Evolutionary conservation across 2,888 invertebrate species (phyloP), one percentile per base, ranked within the genome.

Genomic region (Polietes domitor): DNA sequence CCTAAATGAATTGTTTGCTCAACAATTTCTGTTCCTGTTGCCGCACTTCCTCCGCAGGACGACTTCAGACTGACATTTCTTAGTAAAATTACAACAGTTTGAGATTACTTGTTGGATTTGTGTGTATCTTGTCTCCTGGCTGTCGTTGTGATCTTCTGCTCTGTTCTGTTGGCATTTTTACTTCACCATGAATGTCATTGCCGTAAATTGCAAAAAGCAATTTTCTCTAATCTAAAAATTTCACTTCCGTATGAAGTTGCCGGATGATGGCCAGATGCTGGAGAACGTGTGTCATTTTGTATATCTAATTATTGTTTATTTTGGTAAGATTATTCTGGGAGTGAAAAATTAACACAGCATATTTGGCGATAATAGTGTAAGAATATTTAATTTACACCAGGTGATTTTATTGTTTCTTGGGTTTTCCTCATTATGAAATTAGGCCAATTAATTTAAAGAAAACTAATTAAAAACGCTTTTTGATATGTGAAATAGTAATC

Each of bases 1-100:
- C 74, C 55, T 84, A 80, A 85, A 84, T 80, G 82, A 85, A 85
- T 84, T 84, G 84, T 85, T 84, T 85, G 53, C 72, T 37, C 82
- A 43, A 43, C 68, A 43, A 68, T 24, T 21, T 65, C 65, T 58
- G 65, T 21, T 21, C 19, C n/a, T 65, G 68, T 43, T 68, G 21
- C 10, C 41, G 65, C 37, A 19, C 15, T n/a, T n/a, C 28, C 61
- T 61, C 61, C 32, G 65, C 1, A 65, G 19, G 19, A 21, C 41
- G 41, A 65, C 37, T 37, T 37, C 65, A 65, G 41, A 37, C 65
- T 68, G 68, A 43, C 41, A 68, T 68, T 68, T 43, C 41, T 43
- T 68, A 10, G 15, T 24, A 43, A 24, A 65, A 68, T 43, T 43
- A 24, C 68, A 68, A 68, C 9, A 58, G 15, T 9, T n/a, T 24